Evolutionary conservation across 2,113 vertebrate genomes (phyloP).

Genomic region (Pelodiscus sinensis): DNA sequence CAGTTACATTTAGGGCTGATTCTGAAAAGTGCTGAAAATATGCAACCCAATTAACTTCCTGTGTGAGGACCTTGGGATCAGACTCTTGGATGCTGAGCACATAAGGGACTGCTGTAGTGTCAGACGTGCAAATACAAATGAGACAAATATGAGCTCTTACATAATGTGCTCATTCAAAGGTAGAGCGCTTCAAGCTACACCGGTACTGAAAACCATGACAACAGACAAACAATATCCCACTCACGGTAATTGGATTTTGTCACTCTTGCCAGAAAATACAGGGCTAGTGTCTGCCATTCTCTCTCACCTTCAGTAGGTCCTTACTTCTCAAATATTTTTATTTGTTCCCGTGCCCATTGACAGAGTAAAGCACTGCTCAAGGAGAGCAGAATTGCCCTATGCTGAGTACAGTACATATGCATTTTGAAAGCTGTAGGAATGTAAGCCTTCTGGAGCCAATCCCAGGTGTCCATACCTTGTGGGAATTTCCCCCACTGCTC

Average conservation of each 20-base stretch:
- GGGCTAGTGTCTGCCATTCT: neutral
- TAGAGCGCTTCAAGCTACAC: neutral
- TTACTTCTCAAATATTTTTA: neutral
- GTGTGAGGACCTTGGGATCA: accelerated
- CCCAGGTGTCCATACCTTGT: neutral
- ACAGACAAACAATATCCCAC: neutral
- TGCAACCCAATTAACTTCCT: neutral
- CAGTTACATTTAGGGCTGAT: neutral
- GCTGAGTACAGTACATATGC: neutral
- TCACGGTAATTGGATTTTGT: conserved; percentile 4
- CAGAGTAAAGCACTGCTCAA: neutral
- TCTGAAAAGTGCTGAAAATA: neutral
- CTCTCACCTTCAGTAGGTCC: neutral
- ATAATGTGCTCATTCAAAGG: neutral
- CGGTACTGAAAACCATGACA: neutral
- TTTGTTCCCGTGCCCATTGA: neutral
- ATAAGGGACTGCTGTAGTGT: conserved; percentile 17
- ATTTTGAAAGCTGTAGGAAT: neutral
- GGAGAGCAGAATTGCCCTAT: neutral
- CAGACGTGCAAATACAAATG: neutral
- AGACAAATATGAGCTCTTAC: neutral
- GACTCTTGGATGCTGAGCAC: neutral
- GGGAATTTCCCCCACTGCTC: neutral
- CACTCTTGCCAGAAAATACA: neutral
- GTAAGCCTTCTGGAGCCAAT: neutral